phyloP scores from a whole-genome alignment of 2,113 vertebrate species.

The Empidonax traillii region DNA sequence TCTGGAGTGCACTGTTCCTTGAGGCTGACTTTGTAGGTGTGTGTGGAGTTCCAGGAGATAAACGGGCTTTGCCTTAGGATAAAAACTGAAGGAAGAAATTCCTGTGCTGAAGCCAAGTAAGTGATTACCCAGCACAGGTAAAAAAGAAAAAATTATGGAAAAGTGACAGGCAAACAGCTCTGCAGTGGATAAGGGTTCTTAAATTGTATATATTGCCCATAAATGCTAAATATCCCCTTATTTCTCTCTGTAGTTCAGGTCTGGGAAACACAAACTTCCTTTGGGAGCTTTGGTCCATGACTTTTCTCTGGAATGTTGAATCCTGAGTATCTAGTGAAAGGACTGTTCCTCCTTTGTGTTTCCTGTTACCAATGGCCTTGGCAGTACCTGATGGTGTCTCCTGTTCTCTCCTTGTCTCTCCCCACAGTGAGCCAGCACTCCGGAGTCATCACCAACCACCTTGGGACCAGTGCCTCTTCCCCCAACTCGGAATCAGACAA shows the following conservation, averaged over 20 bases:
- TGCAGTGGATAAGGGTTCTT: not conserved
- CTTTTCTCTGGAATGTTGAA: not conserved
- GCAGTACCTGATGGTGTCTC: not conserved
- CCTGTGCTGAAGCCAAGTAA: not conserved
- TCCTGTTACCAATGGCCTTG: not conserved
- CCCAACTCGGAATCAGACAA: constrained; percentile 99
- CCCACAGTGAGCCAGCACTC: constrained; percentile 93
- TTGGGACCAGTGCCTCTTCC: constrained; percentile 83
- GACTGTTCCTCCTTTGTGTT: not conserved
- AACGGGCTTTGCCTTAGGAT: not conserved
- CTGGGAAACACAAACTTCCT: not conserved
- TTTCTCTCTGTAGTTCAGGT: not conserved
- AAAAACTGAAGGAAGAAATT: not conserved
- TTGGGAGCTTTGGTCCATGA: not conserved
- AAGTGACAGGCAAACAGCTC: not conserved
- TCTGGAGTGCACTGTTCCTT: rapidly evolving
- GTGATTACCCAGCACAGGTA: not conserved
- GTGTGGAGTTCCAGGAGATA: not conserved
- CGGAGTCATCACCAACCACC: constrained; percentile 90
- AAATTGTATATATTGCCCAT: rapidly evolving
- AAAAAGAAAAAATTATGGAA: not conserved
- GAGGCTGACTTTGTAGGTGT: not conserved
- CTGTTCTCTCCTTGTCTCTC: not conserved
- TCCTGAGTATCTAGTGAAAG: not conserved
- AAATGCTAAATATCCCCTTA: not conserved